A percentile compares a stretch with the other conserved stretches of the same genome.
These are phyloP conservation scores for Polylopha cassiicola DNA, from an alignment of 2,888 invertebrate species.

Conservation along the genomic window DNA sequence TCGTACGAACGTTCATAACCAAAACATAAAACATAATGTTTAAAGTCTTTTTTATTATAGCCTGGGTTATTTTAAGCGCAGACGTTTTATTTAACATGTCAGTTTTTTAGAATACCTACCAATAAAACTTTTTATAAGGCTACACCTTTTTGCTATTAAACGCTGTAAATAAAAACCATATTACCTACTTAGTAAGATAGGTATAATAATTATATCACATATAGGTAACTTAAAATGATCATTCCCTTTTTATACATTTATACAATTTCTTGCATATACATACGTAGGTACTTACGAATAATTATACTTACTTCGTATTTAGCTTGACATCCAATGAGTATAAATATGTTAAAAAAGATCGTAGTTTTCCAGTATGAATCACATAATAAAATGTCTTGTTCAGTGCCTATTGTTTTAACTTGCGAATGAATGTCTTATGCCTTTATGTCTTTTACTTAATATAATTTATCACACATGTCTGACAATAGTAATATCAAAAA, in stretches of 20 bases:
- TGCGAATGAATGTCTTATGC: too few species aligned
- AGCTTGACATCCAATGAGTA: too few species aligned
- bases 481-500: too few species aligned
- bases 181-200: conserved; percentile 5
- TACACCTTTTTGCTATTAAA: conserved; percentile 12
- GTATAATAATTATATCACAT: conserved; percentile 10
- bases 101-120: conserved; percentile 16
- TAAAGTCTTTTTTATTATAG: conserved; percentile 14
- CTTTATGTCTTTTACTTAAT: too few species aligned
- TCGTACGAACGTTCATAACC: conserved; percentile 8
- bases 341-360: too few species aligned
- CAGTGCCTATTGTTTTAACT: too few species aligned
- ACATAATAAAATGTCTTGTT: too few species aligned
- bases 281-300: too few species aligned
- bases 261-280: too few species aligned
- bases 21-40: conserved; percentile 16
- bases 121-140: conserved; percentile 8
- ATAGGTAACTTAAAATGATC: neutral
- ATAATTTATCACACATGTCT: conserved; percentile 11
- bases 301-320: too few species aligned
- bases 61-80: conserved; percentile 9
- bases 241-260: too few species aligned
- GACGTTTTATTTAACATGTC: conserved; percentile 12
- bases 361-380: too few species aligned
- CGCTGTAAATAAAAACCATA: conserved; percentile 2